phyloP scores from a whole-genome alignment of 2,888 invertebrate genomes.

The Unio delphinus region DNA sequence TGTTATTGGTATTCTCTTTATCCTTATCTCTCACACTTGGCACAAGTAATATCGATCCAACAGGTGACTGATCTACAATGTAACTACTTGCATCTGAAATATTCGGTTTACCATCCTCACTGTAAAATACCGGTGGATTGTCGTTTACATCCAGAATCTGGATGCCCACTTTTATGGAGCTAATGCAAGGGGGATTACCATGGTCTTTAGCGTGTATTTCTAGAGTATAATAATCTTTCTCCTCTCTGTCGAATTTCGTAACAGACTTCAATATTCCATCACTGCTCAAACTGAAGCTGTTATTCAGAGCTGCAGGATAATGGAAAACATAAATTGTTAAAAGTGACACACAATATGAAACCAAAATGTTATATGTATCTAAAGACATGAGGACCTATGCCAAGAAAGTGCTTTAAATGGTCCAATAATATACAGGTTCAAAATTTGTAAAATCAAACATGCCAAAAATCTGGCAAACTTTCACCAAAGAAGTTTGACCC shows the following conservation, averaged over 20 bases:
- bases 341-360: too few relatives aligned
- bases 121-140: slow-evolving; percentile 27
- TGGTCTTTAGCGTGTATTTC: slow-evolving; percentile 31
- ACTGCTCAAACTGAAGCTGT: slow-evolving; percentile 2
- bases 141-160: slow-evolving; percentile 19
- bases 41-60: slow-evolving; percentile 24
- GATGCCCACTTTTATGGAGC: slow-evolving; percentile 19
- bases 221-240: slow-evolving; percentile 20
- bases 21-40: slow-evolving; percentile 28
- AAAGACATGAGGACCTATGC: too few relatives aligned
- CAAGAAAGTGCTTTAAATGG: too few relatives aligned
- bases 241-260: slow-evolving; percentile 25
- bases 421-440: too few relatives aligned
- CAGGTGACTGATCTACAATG: slow-evolving; percentile 35
- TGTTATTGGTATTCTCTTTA: slow-evolving; percentile 14
- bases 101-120: slow-evolving; percentile 11
- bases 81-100: slow-evolving; percentile 10
- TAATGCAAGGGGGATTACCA: slow-evolving; percentile 18
- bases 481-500: too few relatives aligned
- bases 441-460: too few relatives aligned
- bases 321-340: too few relatives aligned
- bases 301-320: too few relatives aligned
- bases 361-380: too few relatives aligned
- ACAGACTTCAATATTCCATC: slow-evolving; percentile 7
- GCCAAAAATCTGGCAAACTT: too few relatives aligned